phyloP scores from a whole-genome alignment of 2,113 vertebrate genomes.

The Neodon shergylaensis region DNA sequence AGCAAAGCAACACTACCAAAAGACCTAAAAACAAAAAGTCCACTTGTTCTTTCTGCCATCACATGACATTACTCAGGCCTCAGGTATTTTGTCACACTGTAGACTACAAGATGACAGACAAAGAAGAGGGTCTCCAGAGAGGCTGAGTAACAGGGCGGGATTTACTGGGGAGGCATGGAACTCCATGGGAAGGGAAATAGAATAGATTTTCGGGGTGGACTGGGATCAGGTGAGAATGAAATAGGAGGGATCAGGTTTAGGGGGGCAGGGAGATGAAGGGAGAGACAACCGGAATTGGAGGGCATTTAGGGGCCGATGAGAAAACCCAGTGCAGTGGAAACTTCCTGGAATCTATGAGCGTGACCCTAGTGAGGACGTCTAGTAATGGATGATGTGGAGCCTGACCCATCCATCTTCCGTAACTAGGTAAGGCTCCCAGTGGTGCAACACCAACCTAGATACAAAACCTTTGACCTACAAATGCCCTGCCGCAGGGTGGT shows the following conservation, averaged over 20 bases:
- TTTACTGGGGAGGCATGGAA: not conserved
- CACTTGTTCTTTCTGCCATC: not conserved
- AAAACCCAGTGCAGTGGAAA: not conserved
- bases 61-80: not conserved
- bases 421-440: not conserved
- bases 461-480: not conserved
- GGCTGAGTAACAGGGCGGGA: not conserved
- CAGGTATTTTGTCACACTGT: fast-evolving
- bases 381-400: not conserved
- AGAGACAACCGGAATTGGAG: not conserved
- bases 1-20: not conserved
- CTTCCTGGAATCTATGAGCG: not conserved
- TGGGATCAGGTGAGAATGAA: not conserved
- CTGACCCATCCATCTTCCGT: not conserved
- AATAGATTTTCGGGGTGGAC: not conserved
- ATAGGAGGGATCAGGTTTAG: not conserved
- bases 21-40: not conserved
- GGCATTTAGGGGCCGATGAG: not conserved
- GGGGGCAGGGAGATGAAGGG: no score
- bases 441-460: not conserved
- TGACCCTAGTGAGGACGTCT: not conserved
- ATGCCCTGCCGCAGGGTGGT: not conserved
- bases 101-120: not conserved
- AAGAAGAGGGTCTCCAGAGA: not conserved
- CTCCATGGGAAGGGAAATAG: not conserved